Base-by-base conservation (phyloP, 1,140 invertebrate species). In the Alviniconcha marisindica region DNA sequence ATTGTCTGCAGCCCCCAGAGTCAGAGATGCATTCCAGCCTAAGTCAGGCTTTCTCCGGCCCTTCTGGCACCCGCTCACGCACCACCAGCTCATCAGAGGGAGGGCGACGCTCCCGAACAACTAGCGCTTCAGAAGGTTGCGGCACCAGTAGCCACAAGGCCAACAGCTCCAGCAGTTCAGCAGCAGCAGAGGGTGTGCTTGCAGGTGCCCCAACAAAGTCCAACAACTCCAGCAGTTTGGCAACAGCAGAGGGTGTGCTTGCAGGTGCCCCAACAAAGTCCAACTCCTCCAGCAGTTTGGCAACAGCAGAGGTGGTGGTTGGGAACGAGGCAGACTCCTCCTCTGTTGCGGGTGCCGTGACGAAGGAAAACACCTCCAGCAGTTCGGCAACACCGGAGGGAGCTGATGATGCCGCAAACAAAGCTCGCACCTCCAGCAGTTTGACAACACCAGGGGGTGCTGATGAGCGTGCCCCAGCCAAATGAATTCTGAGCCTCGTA, bases 11-110 rank as follows among this genome's bases (percentile, higher is more conserved):
- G 60, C 63, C 73, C 38, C 73, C 63, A 77, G 73, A 76, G n/a
- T 56, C 63, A 14, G 31, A 56, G 36, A 78, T 77, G 44, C 77
- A 78, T 60, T 78, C 66, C 63, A 76, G 66, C 66, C 44, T 73
- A 33, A 78, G 60, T 24, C 77, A 77, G 31, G 66, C 60, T 1
- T 77, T 56, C 73, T 54, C 56, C 15, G 54, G 33, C 31, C 77
- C 77, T 12, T 42, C 69, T 73, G 69, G 79, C 42, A 78, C 76
- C 24, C 78, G 81, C 33, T 48, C 74, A 31, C 84, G 83, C 44
- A 83, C 54, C 48, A 82, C 54, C 54, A 81, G 79, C 71, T 40
- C 54, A 2, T 36, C 71, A 10, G 71, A 44, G 3, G 21, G 74
- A 0, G 63, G 63, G 7, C 63, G 7, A 10, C 28, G 63, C 1